A percentile compares a stretch with the other conserved stretches of the same genome.
Conservation (phyloP, 2,797 vertebrate genomes). For the Periparus ater region DNA sequence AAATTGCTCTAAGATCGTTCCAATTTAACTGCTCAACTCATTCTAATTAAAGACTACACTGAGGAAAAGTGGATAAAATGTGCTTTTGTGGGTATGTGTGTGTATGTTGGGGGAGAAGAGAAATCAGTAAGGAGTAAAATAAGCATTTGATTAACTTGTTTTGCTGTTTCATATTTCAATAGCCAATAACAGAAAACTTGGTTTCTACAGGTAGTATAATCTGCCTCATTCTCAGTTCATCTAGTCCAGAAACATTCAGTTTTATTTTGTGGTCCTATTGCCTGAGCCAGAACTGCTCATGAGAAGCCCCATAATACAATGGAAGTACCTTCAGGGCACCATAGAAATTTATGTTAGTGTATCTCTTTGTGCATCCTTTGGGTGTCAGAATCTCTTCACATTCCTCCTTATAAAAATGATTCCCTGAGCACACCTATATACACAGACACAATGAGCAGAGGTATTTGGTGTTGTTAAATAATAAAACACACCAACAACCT, state of each 20-base stretch:
- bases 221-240: slow-evolving; percentile 15
- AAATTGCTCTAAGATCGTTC: slow-evolving; percentile 21
- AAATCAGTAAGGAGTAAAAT: background rate
- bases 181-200: background rate
- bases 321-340: slow-evolving; percentile 67
- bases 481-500: background rate
- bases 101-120: background rate
- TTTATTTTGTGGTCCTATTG: slow-evolving; percentile 51
- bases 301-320: slow-evolving; percentile 66
- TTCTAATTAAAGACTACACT: slow-evolving; percentile 42
- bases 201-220: background rate
- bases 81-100: background rate
- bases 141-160: slow-evolving; percentile 38
- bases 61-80: background rate
- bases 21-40: slow-evolving; percentile 6
- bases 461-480: background rate
- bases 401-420: slow-evolving; percentile 69
- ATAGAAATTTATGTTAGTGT: slow-evolving; percentile 71
- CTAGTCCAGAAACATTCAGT: slow-evolving; percentile 41
- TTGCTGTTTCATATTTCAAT: slow-evolving; percentile 1
- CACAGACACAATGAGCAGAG: background rate
- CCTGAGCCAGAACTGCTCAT: slow-evolving; percentile 53
- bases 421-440: slow-evolving; percentile 50
- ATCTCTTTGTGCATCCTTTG: slow-evolving; percentile 70
- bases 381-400: slow-evolving; percentile 68